Base-by-base conservation (phyloP, 37 sponge, comb jelly and placozoan genomes). In the Cliona cf. orientalis region DNA sequence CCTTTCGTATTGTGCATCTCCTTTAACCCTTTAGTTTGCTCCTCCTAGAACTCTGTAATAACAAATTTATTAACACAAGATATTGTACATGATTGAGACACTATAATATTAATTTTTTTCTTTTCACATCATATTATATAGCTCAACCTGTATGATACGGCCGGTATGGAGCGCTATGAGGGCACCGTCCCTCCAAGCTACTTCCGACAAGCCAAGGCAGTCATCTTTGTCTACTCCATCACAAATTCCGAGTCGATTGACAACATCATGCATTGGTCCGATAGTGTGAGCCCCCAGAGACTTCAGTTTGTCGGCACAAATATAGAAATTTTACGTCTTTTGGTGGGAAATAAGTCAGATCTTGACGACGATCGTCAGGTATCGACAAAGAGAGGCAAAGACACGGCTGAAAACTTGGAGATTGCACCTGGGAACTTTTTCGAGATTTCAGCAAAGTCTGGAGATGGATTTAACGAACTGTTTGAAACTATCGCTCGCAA, bases 71-170 rank as follows among this genome's bases (percentile, higher is more conserved):
- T 19, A 19, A 49, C 53, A 49, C 53, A 19, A 9, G 14, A n/a
- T n/a, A n/a, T n/a, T n/a, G n/a, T n/a, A n/a, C n/a, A n/a, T n/a
- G n/a, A n/a, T n/a, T n/a, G n/a, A n/a, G n/a, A n/a, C n/a, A n/a
- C n/a, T n/a, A n/a, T n/a, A n/a, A n/a, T n/a, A n/a, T n/a, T n/a
- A n/a, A n/a, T n/a, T n/a, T n/a, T n/a, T n/a, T n/a, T n/a, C n/a
- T n/a, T n/a, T n/a, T n/a, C n/a, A n/a, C n/a, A n/a, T n/a, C n/a
- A n/a, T n/a, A n/a, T n/a, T 4, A 2, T 61, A n/a, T 72, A 91
- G 91, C n/a, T 91, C 28, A 91, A 78, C 23, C 61, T 91, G 44
- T 86, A 74, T 72, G 91, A 91, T 74, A 91, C 91, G 43, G 91
- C 91, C 6, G 91, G 91, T 0, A 86, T 91, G 87, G 91, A 91